Base-by-base conservation (phyloP, 2,888 invertebrate genomes). In the Lypha dubia region DNA sequence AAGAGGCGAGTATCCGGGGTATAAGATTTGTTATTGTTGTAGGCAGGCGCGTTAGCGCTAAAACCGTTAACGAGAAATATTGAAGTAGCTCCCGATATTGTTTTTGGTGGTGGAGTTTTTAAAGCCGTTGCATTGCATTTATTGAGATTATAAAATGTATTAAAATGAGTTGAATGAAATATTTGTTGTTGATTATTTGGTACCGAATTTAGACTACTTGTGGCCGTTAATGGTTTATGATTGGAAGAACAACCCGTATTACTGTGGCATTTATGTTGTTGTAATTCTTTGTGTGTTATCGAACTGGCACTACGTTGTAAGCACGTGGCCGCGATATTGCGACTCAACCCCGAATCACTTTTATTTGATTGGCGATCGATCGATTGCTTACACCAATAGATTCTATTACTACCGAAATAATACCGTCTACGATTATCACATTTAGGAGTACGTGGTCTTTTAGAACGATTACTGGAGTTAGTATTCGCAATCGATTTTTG, bases 351-450 rank as follows among this genome's bases (percentile, higher is more conserved):
- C 9, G 46, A 70, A 60, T 74, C 83, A 46, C 70, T 70, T 74
- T 77, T 81, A 56, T 32, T 53, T 17, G 62, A 53, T 38, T 28
- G 35, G 5, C 67, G 58, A 13, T 74, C 75, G 9, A 20, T 22
- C 2, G 89, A 89, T 85, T 90, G 89, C 58, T 90, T 90, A 81
- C 90, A 90, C 91, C 91, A 90, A 56, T 90, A 90, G 32, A 91
- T 88, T 74, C 89, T 90, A 84, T 88, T 90, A 83, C 87, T 90
- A 49, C 90, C 90, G 74, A 89, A 91, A 74, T 90, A 91, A 70
- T 91, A 90, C 13, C 90, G 88, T 17, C 71, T 73, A 22, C 85
- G 86, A 51, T 83, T 84, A 68, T 86, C 86, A 62, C 65, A 53
- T 70, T 83, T 86, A 17, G 79, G 79, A 13, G 75, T 84, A 24